Evolutionary conservation across 2,888 invertebrate genomes (phyloP).

Genomic region (Stegophylla sp.): DNA sequence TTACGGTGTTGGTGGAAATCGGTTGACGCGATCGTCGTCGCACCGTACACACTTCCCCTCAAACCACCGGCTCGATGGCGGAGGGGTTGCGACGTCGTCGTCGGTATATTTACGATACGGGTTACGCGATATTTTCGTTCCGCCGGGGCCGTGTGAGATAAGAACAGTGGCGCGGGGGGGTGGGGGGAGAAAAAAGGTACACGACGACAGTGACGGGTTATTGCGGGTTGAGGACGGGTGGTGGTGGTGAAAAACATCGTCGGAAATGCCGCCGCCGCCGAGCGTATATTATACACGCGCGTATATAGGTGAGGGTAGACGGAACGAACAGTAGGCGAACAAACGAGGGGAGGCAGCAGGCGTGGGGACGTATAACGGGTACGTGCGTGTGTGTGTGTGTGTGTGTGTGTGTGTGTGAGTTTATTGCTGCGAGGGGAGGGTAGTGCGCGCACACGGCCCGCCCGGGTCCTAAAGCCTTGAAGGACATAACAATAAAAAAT

Average conservation of each 20-base stretch:
- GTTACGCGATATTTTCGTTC: constrained; percentile 31
- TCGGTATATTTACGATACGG: constrained; percentile 38
- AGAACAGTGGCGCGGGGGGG: too few species aligned
- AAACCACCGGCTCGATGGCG: not conserved
- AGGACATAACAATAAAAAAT: constrained; percentile 59
- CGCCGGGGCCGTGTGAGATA: constrained; percentile 39
- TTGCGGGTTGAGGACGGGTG: too few species aligned
- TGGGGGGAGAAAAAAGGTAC: constrained; percentile 46
- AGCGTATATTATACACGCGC: not conserved
- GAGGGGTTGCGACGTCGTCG: not conserved
- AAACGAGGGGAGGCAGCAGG: not conserved
- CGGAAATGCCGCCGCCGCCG: not conserved
- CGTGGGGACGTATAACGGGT: not conserved
- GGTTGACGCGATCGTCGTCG: constrained; percentile 3
- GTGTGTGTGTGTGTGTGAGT: not conserved
- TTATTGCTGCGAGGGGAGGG: not conserved
- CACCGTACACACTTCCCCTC: not conserved
- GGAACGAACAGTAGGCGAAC: not conserved
- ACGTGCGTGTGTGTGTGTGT: not conserved
- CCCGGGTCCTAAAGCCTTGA: constrained; percentile 51
- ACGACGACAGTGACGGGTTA: not conserved
- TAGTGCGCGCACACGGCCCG: not conserved
- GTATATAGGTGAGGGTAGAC: not conserved
- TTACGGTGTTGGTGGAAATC: not conserved
- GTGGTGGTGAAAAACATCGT: too few species aligned